Evolutionary conservation across 2,888 invertebrate species (phyloP), one percentile per base, ranked within the genome.

Genomic region (Sepiola atlantica): DNA sequence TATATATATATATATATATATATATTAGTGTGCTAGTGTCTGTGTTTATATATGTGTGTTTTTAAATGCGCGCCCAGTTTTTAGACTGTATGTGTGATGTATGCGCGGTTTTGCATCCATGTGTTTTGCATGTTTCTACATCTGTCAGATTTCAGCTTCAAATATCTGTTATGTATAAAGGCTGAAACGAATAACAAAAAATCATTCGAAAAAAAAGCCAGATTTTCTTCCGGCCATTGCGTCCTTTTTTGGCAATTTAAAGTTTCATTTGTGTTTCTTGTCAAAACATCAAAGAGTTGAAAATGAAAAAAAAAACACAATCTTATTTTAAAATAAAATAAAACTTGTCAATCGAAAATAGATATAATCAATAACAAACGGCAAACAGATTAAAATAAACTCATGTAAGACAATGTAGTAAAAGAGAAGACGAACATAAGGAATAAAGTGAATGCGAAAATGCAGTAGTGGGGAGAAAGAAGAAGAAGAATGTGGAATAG

Each of bases 201-300:
- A 61, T 10, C 28, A 61, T 1, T n/a, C 6, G 18, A 14, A n/a
- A n/a, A n/a, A 18, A 61, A 18, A 28, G 28, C 28, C 77, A 2
- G 10, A 28, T n/a, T 77, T 77, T 77, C n/a, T 77, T 18, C 77
- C 77, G 77, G 77, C 77, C n/a, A n/a, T n/a, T 77, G 77, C 28
- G 77, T 77, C 77, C 77, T 77, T 77, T 12, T 77, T 10, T 77
- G 77, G 28, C 77, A 77, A 77, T 77, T 77, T 77, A n/a, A n/a
- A 77, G n/a, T 77, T 77, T 77, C n/a, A 77, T 77, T 77, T 77
- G 77, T 77, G n/a, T 77, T 77, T 77, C 77, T 77, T 77, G 77
- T 77, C 77, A 77, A 77, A 77, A 77, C 77, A 77, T 77, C 77
- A 77, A 77, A 77, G 77, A 77, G n/a, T n/a, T n/a, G n/a, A n/a